Conservation (phyloP, 1,140 invertebrate species). For the Coptotermes formosanus region DNA sequence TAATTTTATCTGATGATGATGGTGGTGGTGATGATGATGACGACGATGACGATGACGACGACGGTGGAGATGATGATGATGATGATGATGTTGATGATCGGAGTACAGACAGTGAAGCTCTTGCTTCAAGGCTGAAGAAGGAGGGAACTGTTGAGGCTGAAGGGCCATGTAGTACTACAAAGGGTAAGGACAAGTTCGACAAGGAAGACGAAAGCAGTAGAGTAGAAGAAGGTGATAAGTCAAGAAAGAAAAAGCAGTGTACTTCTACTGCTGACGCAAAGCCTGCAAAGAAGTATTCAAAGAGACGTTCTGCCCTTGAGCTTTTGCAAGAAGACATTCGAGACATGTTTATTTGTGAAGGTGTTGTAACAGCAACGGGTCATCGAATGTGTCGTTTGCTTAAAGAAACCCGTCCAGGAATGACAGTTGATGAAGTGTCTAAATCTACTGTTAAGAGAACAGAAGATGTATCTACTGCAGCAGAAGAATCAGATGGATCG, state of each 20-base stretch:
- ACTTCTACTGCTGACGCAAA: neutral
- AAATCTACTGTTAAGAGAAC: constrained; percentile 1
- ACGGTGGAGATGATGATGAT: constrained; percentile 30
- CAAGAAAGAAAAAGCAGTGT: neutral
- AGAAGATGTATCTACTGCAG: constrained; percentile 2
- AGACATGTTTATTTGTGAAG: constrained; percentile 65
- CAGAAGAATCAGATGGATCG: constrained; percentile 19
- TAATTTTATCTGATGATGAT: constrained; percentile 22
- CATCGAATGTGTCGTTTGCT: constrained; percentile 53
- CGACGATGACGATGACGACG: no score
- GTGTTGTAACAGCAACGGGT: constrained; percentile 53
- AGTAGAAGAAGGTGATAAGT: neutral
- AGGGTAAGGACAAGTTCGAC: neutral
- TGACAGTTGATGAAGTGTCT: constrained; percentile 25
- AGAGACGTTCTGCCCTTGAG: constrained; percentile 54
- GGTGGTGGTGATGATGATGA: no score
- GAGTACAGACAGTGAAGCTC: constrained; percentile 7
- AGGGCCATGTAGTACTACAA: neutral
- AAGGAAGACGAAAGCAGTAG: neutral
- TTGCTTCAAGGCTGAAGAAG: neutral
- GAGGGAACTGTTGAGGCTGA: neutral
- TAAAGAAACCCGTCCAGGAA: constrained; percentile 35
- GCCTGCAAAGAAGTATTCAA: constrained; percentile 34
- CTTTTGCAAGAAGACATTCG: constrained; percentile 64
- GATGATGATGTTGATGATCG: constrained; percentile 25